Conservation (phyloP, 2,113 vertebrate genomes). For the Coturnix japonica region DNA sequence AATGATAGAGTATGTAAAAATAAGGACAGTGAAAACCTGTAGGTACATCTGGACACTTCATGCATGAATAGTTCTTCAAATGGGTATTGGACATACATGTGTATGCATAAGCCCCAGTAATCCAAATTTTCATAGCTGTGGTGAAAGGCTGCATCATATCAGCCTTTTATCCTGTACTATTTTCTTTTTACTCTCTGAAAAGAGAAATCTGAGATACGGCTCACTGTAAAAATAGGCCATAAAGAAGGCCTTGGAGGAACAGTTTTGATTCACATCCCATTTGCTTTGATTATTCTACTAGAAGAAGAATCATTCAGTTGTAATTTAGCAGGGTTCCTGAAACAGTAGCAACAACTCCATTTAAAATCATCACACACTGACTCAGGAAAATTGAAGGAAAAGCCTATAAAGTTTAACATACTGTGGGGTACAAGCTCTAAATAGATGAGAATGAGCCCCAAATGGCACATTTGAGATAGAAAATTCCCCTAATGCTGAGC, state of each 20-base stretch:
- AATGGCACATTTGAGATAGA: background rate
- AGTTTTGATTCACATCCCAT: slow-evolving; percentile 16
- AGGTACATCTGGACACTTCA: background rate
- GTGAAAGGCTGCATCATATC: background rate
- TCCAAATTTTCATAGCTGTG: fast-evolving
- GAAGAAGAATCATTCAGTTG: slow-evolving; percentile 30
- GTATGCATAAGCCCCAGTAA: background rate
- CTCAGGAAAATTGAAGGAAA: slow-evolving; percentile 39
- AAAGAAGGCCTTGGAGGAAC: slow-evolving; percentile 4
- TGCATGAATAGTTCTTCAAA: background rate
- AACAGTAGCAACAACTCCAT: slow-evolving; percentile 48
- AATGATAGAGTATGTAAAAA: background rate
- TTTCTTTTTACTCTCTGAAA: background rate
- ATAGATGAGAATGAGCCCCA: slow-evolving; percentile 24
- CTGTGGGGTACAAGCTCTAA: slow-evolving; percentile 30
- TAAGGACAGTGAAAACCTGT: background rate
- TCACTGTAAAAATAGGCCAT: background rate
- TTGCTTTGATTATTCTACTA: slow-evolving; percentile 15
- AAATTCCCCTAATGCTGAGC: background rate
- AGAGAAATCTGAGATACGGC: background rate
- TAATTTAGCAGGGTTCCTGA: slow-evolving; percentile 51
- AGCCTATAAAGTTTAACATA: slow-evolving; percentile 61
- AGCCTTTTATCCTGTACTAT: background rate
- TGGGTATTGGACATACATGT: background rate
- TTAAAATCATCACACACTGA: slow-evolving; percentile 19